Evolutionary conservation across 2,797 vertebrate genomes (phyloP).

Genomic region (Rhinophrynus dorsalis): DNA sequence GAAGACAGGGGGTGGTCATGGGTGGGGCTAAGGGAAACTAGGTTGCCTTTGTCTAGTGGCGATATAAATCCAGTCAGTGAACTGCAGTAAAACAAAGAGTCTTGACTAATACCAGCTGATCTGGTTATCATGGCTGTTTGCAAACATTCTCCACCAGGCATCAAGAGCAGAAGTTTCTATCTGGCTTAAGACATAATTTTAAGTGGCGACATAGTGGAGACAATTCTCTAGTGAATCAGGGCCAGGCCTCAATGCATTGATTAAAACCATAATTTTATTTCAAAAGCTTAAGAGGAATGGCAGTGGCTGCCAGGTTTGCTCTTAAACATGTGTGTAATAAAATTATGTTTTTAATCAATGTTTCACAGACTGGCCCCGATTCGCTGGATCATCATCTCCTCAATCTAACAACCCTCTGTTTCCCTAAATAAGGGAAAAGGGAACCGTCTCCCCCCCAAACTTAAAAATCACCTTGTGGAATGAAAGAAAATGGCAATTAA

Average conservation of each 20-base stretch:
- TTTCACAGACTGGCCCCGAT: neutral
- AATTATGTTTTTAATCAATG: constrained; percentile 44
- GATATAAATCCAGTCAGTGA: too few species aligned
- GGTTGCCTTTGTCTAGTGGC: too few species aligned
- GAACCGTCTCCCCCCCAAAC: neutral
- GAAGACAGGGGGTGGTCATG: too few species aligned
- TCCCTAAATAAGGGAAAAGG: constrained; percentile 1
- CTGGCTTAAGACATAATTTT: constrained; percentile 15
- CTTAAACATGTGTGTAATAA: constrained; percentile 31
- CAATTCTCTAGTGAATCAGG: constrained; percentile 1
- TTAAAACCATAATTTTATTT: constrained; percentile 35
- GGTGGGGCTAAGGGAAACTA: too few species aligned
- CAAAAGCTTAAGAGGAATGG: constrained; percentile 15
- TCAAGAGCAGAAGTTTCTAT: neutral
- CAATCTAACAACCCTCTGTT: neutral
- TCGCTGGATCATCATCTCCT: neutral
- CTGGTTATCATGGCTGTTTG: neutral
- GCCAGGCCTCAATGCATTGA: constrained; percentile 34
- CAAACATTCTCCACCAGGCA: neutral
- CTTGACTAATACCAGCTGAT: neutral
- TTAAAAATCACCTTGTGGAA: constrained; percentile 1
- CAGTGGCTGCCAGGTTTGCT: constrained; percentile 14
- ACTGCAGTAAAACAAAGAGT: too few species aligned
- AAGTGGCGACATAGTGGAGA: constrained; percentile 24
- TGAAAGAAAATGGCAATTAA: too few species aligned